Evolutionary conservation across 2,113 vertebrate genomes (phyloP).

Genomic region (Podarcis muralis): DNA sequence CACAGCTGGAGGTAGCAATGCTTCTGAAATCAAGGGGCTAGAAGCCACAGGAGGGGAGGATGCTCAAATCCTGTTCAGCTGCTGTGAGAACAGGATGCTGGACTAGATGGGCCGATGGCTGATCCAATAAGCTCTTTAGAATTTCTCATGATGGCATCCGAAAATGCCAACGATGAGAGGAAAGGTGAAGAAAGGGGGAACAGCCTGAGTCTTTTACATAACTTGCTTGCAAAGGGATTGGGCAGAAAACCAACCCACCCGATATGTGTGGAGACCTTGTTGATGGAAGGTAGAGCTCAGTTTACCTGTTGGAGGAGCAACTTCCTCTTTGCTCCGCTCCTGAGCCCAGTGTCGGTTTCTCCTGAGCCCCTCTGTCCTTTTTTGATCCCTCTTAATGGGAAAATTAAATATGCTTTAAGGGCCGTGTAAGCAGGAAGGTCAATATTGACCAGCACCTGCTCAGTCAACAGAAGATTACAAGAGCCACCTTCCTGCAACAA

Average conservation of each 20-base stretch:
- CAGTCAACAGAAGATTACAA: neutral
- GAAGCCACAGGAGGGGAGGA: too few relatives aligned
- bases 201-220: neutral
- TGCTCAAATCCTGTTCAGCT: too few relatives aligned
- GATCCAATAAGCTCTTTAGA: too few relatives aligned
- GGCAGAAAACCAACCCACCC: neutral
- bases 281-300: neutral
- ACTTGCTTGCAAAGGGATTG: neutral
- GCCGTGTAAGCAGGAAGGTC: too few relatives aligned
- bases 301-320: neutral
- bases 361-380: too few relatives aligned
- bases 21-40: too few relatives aligned
- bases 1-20: too few relatives aligned
- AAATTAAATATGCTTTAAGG: neutral
- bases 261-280: neutral
- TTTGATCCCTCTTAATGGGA: neutral
- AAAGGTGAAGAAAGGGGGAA: neutral
- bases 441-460: neutral
- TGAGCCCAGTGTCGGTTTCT: neutral
- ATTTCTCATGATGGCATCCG: too few relatives aligned
- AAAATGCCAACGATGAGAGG: neutral
- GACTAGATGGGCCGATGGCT: too few relatives aligned
- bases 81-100: too few relatives aligned
- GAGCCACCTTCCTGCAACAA: neutral
- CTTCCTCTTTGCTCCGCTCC: neutral